A percentile compares a stretch with the other conserved stretches of the same genome.
phyloP scores from a whole-genome alignment of 1,140 invertebrate genomes.

The Sycophaga agraensis region DNA sequence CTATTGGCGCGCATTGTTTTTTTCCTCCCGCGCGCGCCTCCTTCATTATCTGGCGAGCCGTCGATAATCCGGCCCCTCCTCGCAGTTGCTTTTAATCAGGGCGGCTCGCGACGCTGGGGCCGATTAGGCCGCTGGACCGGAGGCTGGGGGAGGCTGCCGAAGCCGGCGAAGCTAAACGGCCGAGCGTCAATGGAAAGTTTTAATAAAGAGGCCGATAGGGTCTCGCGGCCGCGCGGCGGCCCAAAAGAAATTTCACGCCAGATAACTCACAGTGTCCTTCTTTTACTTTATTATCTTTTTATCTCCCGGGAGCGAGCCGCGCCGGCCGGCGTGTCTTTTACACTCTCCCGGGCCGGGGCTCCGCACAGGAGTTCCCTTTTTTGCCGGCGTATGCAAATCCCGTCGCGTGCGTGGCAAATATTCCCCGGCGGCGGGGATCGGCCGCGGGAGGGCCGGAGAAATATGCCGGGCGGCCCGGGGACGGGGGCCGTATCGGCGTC shows the following conservation, averaged over 20 bases:
- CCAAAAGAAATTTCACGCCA: slow-evolving; percentile 16
- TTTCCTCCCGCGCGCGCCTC: neutral
- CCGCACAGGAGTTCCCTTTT: slow-evolving; percentile 1
- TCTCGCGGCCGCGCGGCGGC: neutral
- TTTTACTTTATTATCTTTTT: slow-evolving; percentile 32
- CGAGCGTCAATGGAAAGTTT: neutral
- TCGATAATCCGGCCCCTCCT: no score
- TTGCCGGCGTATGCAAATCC: slow-evolving; percentile 41
- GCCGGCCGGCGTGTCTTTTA: slow-evolving; percentile 12
- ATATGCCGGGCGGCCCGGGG: neutral
- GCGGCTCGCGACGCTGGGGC: no score
- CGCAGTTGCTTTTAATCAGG: no score
- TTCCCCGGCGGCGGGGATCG: slow-evolving; percentile 1
- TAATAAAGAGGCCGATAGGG: slow-evolving; percentile 13
- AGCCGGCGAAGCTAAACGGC: no score
- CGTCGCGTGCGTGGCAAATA: slow-evolving; percentile 34
- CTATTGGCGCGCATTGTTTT: neutral
- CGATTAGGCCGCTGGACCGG: no score
- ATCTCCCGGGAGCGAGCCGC: slow-evolving; percentile 4
- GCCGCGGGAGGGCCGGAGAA: slow-evolving; percentile 4
- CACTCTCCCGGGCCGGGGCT: slow-evolving; percentile 13
- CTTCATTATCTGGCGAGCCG: no score
- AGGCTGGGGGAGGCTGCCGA: no score
- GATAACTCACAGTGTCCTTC: slow-evolving; percentile 24
- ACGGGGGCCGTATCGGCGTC: slow-evolving; percentile 36